A percentile compares a stretch with the other conserved stretches of the same genome.
Conservation (phyloP, 2,113 vertebrate species). For the Salvelinus fontinalis region DNA sequence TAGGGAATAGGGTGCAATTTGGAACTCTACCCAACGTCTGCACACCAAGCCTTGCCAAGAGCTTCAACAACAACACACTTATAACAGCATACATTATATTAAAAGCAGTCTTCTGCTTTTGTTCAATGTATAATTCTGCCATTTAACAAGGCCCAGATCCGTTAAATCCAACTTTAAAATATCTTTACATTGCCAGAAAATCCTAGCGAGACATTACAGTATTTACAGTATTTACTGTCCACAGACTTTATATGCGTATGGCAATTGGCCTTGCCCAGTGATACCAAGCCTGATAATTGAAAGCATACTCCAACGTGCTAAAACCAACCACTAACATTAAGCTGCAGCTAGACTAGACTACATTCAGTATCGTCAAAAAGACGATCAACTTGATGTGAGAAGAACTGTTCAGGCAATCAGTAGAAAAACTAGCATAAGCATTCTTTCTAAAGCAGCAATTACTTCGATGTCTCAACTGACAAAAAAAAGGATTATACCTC, state of each 20-base stretch:
- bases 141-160: slow-evolving; percentile 46
- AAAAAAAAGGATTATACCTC: not conserved
- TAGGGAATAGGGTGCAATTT: too few species aligned
- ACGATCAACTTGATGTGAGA: not conserved
- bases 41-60: slow-evolving; percentile 48
- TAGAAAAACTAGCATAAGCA: not conserved
- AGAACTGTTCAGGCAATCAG: not conserved
- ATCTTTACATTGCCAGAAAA: slow-evolving; percentile 59
- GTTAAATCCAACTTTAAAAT: slow-evolving; percentile 60
- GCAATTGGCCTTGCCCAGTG: not conserved
- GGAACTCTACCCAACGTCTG: slow-evolving; percentile 19
- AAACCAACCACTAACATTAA: not conserved
- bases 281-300: slow-evolving; percentile 45
- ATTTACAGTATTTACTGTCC: slow-evolving; percentile 49
- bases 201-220: slow-evolving; percentile 27
- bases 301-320: slow-evolving; percentile 50
- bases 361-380: not conserved
- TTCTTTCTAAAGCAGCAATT: slow-evolving; percentile 57
- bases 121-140: slow-evolving; percentile 53
- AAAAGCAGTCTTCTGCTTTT: slow-evolving; percentile 49
- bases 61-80: slow-evolving; percentile 54
- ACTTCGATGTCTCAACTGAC: slow-evolving; percentile 34
- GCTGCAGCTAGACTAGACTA: not conserved
- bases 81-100: slow-evolving; percentile 39
- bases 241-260: slow-evolving; percentile 3